A percentile compares a stretch with the other conserved stretches of the same genome.
Evolutionary conservation across 2,113 vertebrate genomes (phyloP).

Genomic region (Leptobrachium ailaonicum): DNA sequence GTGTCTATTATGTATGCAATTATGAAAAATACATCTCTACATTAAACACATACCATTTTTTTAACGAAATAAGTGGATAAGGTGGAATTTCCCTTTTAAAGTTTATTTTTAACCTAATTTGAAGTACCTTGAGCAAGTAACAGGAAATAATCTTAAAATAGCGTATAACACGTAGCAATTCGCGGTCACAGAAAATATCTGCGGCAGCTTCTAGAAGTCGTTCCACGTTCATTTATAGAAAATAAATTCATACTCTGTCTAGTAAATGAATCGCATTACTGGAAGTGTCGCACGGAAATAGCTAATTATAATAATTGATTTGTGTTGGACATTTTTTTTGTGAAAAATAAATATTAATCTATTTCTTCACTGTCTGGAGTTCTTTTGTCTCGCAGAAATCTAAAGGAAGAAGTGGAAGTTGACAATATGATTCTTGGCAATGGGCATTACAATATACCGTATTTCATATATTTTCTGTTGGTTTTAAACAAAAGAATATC

Average conservation of each 20-base stretch:
- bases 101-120: background rate
- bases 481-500: slow-evolving; percentile 43
- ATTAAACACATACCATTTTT: background rate
- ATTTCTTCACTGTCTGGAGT: slow-evolving; percentile 13
- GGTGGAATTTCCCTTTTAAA: background rate
- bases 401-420: slow-evolving; percentile 25
- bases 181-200: slow-evolving; percentile 1
- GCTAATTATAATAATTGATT: slow-evolving; percentile 34
- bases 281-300: slow-evolving; percentile 13
- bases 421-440: slow-evolving; percentile 41
- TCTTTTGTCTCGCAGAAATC: slow-evolving; percentile 27
- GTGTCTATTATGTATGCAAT: too few species aligned
- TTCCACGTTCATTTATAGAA: slow-evolving; percentile 17
- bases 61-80: background rate
- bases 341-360: background rate
- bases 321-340: slow-evolving; percentile 7
- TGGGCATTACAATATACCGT: background rate
- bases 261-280: slow-evolving; percentile 9
- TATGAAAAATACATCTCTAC: too few species aligned
- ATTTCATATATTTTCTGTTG: slow-evolving; percentile 34
- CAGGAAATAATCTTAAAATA: slow-evolving; percentile 36
- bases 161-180: background rate
- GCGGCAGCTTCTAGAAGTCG: background rate
- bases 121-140: slow-evolving; percentile 18
- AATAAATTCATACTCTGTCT: background rate